phyloP scores from a whole-genome alignment of 92 coral and sea anemone genomes.

The Phymanthus crucifer region DNA sequence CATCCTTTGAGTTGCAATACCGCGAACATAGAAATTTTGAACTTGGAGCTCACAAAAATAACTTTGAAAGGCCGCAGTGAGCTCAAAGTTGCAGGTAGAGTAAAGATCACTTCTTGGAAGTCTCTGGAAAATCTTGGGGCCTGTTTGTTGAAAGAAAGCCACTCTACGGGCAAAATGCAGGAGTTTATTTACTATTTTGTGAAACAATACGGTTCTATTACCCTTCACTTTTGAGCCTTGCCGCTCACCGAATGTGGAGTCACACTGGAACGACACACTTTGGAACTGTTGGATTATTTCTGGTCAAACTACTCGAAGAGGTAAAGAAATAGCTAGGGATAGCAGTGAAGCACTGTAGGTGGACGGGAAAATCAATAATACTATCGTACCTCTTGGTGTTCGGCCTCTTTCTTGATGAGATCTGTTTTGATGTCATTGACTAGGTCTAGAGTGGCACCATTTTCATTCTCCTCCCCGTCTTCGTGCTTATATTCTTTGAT shows the following conservation, averaged over 20 bases:
- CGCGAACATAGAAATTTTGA: slow-evolving; percentile 91
- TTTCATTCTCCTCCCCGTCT: slow-evolving; percentile 94
- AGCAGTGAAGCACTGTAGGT: slow-evolving; percentile 2
- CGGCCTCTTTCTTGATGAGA: slow-evolving; percentile 99
- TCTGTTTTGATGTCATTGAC: slow-evolving; percentile 99
- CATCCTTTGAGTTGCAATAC: slow-evolving; percentile 82
- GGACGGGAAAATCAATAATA: slow-evolving; percentile 14
- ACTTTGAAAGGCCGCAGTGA: slow-evolving; percentile 25
- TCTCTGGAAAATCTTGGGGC: slow-evolving; percentile 9
- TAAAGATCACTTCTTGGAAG: neutral
- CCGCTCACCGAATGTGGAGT: slow-evolving; percentile 65
- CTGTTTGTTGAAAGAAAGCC: slow-evolving; percentile 11
- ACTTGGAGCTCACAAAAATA: slow-evolving; percentile 46
- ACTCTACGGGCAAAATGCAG: slow-evolving; percentile 33
- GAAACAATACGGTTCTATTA: slow-evolving; percentile 84
- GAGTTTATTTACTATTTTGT: slow-evolving; percentile 94
- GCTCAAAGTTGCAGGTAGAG: slow-evolving; percentile 30
- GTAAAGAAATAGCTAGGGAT: slow-evolving; percentile 21
- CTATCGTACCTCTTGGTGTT: slow-evolving; percentile 75
- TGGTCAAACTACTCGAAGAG: neutral
- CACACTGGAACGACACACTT: slow-evolving; percentile 24
- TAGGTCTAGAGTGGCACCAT: slow-evolving; percentile 91
- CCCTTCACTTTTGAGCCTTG: slow-evolving; percentile 73
- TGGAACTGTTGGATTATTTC: slow-evolving; percentile 13
- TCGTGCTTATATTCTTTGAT: slow-evolving; percentile 95